Evolutionary conservation across 2,888 invertebrate genomes (phyloP), one percentile per base, ranked within the genome.

Genomic region (Aspidapion aeneum): DNA sequence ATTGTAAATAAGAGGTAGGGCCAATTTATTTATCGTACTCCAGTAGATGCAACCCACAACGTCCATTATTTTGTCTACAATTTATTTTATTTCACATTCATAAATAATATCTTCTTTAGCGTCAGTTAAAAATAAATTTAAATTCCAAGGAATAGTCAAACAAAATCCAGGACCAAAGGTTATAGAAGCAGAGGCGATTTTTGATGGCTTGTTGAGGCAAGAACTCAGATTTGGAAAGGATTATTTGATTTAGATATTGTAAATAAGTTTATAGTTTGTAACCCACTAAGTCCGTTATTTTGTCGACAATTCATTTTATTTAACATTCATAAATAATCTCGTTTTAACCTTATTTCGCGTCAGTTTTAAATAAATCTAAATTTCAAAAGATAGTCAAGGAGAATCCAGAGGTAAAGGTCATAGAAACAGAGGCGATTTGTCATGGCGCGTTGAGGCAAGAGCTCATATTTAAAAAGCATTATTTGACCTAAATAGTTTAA

Each of bases 381-480:
- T 77, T 75, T 63, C 54, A 68, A 7, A 76, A 68, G 65, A 71
- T 76, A 55, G 64, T 76, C 18, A 76, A 78, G 62, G 73, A 76
- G 60, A 69, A 74, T 63, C 68, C 74, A 2, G 62, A 69, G 17
- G 63, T 75, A 16, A 73, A 64, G 58, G 72, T 78, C 35, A 71
- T 79, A 12, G 72, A 74, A 60, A 69, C 79, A 2, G 80, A 80
- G 67, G 79, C 78, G 2, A 75, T 80, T 64, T 78, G 79, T 65
- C 78, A 79, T 70, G 78, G 77, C 2, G 75, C 78, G 17, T 71
- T 80, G 56, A 65, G 78, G 54, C 79, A 80, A 63, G 76, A 80
- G 67, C 66, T 76, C 58, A 62, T 72, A 56, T 74, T 75, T 64
- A 62, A 70, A 9, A 68, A 64, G 49, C 73, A 76, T 71, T 63